Evolutionary conservation across 2,888 invertebrate genomes (phyloP), one percentile per base, ranked within the genome.

Genomic region (Sphaerophoria taeniata): DNA sequence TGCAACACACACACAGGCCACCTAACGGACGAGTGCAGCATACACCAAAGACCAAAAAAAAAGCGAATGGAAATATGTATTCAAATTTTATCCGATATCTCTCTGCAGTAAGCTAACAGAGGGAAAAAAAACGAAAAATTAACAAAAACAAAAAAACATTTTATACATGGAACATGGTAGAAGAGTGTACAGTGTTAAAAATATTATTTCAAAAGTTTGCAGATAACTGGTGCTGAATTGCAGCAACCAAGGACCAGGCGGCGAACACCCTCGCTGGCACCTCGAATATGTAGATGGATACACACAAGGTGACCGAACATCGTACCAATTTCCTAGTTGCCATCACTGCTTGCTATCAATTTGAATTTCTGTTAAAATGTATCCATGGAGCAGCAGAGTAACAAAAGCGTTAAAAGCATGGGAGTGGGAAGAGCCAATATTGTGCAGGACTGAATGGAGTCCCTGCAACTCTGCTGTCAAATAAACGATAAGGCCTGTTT

Each of bases 221-320:
- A 49, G 73, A 82, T 78, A 82, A 73, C 77, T 36, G 82, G 63
- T 69, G 77, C 56, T 78, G 77, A 78, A 56, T 82, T 82, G 49
- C 56, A 73, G 49, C 63, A 34, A 63, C 63, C 49, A 24, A 67
- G 61, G n/a, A 60, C 47, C 72, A 47, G 14, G n/a, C 11, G 11
- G n/a, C n/a, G 47, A 31, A 63, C 11, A 33, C 47, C 47, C 34
- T 11, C 14, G 3, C 63, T 16, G 49, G 14, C 47, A 16, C 16
- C 6, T 61, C 6, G 9, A 71, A 31, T 12, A 39, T 9, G n/a
- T n/a, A n/a, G n/a, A n/a, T n/a, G n/a, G n/a, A n/a, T n/a, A n/a
- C n/a, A n/a, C n/a, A n/a, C n/a, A n/a, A n/a, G n/a, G n/a, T n/a
- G n/a, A n/a, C n/a, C n/a, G n/a, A n/a, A n/a, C 36, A 3, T 24